phyloP scores from a whole-genome alignment of 2,888 invertebrate genomes.

The Neria commutata region DNA sequence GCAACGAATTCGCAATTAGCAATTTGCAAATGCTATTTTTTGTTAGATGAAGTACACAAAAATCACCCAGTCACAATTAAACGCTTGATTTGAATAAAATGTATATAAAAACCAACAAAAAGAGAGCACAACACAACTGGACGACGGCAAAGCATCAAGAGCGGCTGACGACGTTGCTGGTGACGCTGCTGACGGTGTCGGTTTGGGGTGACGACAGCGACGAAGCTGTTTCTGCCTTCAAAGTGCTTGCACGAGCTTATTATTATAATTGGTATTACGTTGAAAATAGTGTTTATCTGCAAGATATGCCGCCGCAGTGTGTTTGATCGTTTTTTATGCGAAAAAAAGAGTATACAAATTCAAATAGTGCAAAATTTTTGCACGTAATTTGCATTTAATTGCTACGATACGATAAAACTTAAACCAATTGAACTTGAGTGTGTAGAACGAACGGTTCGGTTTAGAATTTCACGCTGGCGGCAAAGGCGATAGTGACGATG shows the following conservation, averaged over 20 bases:
- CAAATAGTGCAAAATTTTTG: slow-evolving; percentile 21
- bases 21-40: background rate
- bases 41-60: too few species aligned
- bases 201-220: background rate
- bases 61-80: slow-evolving; percentile 27
- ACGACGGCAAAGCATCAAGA: background rate
- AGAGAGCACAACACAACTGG: slow-evolving; percentile 9
- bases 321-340: background rate
- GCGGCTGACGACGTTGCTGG: background rate
- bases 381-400: slow-evolving; percentile 30
- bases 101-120: slow-evolving; percentile 22
- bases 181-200: slow-evolving; percentile 6
- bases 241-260: too few species aligned
- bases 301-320: background rate
- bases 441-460: too few species aligned
- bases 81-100: slow-evolving; percentile 32
- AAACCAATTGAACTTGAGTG: background rate
- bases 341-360: background rate
- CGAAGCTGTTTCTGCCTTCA: too few species aligned
- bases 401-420: background rate
- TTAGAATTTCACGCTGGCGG: background rate
- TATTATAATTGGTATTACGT: too few species aligned
- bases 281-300: too few species aligned
- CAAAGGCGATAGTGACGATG: too few species aligned
- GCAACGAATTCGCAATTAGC: too few species aligned